Base-by-base conservation (phyloP, 2,113 vertebrate species). In the Cinclus cinclus region DNA sequence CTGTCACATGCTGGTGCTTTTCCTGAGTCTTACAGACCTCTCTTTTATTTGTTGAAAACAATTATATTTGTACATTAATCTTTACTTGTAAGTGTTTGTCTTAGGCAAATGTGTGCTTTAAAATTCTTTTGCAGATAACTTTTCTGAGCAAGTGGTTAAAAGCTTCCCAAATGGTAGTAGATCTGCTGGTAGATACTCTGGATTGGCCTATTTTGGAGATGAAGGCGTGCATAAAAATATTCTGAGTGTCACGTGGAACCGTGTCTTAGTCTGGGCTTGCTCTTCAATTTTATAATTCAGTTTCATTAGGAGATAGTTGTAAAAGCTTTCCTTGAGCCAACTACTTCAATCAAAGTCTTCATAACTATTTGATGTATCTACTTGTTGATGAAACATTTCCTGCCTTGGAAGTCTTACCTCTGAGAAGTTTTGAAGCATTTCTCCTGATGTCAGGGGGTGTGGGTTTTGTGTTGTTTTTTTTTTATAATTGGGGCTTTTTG, bases 141-240 rank as follows among this genome's bases (percentile, higher is more conserved):
- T 99, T 94, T 96, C 98, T 37, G 97, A 98, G 62, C 97, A 98
- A 9, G 97, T 99, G 65, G 98, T 99, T 91, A 98, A 98, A 77
- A 97, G 89, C 70, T 98, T 99, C 80, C 98, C 97, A 10, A 92
- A 97, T 77, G 98, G 97, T 91, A 92, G 97, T 91, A 92, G 98
- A 33, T 94, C 90, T 95, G 98, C 98, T 76, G 98, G 97, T 20
- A 98, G 98, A 91, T 99, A 98, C 90, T 99, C 95, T 28, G 98
- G 98, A 59, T 99, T 98, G 98, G 98, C 98, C 81, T 98, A 71
- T 44, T 97, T 98, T 33, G 97, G 95, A 68, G 97, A 90, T 24
- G 97, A 98, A 41, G 97, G 97, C 41, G 95, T 98, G 33, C 97
- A 98, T 95, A 98, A 99, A 97, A 99, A 98, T 97, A 97, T 99